phyloP scores from a whole-genome alignment of 2,797 vertebrate genomes.

The Malurus leucopterus region DNA sequence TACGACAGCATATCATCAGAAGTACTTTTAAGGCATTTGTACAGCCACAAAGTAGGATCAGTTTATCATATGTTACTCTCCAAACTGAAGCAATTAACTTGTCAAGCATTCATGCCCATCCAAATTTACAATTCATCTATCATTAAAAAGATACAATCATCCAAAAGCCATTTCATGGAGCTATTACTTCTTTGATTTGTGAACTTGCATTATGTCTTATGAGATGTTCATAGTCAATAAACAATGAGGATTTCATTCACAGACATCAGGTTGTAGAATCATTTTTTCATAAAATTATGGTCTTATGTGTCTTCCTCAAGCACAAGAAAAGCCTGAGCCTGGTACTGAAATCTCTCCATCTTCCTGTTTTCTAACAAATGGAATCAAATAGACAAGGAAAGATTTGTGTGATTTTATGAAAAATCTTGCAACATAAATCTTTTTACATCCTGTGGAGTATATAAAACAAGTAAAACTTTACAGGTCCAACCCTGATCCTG shows the following conservation, averaged over 20 bases:
- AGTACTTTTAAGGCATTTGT: neutral
- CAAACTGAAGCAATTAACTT: neutral
- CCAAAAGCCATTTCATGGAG: neutral
- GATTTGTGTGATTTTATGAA: neutral
- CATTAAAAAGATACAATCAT: neutral
- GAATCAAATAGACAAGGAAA: neutral
- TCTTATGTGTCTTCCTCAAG: neutral
- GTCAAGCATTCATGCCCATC: neutral
- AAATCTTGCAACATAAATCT: neutral
- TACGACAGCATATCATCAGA: neutral
- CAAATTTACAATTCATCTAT: neutral
- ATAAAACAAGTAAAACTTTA: neutral
- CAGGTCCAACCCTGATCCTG: neutral
- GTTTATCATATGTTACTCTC: neutral
- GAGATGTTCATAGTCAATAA: neutral
- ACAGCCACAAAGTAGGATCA: neutral
- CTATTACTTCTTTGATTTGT: neutral
- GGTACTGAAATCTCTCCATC: neutral
- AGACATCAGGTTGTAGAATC: neutral
- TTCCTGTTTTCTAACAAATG: neutral
- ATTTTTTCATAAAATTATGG: neutral
- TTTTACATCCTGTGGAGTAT: accelerated
- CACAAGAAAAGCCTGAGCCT: neutral
- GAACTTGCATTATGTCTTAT: neutral
- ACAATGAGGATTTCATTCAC: neutral